Conservation (phyloP, 53 echinoderm and acorn worm genomes). For the Paelopatides confundens region DNA sequence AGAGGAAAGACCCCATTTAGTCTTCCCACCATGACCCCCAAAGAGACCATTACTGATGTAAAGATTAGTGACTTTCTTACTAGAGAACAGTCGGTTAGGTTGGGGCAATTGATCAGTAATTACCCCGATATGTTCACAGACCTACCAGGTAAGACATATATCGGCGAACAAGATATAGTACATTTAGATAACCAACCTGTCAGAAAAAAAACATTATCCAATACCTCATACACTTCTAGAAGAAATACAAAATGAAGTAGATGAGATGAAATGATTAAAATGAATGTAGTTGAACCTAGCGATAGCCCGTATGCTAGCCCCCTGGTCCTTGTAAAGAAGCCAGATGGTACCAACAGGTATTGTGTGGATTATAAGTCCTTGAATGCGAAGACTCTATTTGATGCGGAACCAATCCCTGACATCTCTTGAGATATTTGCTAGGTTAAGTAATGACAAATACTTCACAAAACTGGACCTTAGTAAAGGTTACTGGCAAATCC, state of each 20-base stretch:
- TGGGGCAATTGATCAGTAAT: not conserved
- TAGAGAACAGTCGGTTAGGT: not conserved
- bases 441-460: slow-evolving; percentile 18
- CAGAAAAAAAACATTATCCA: slow-evolving; percentile 3
- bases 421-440: slow-evolving; percentile 43
- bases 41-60: not conserved
- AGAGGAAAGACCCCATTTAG: not conserved
- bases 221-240: not conserved
- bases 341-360: not conserved
- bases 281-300: not conserved
- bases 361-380: slow-evolving; percentile 7
- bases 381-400: slow-evolving; percentile 49
- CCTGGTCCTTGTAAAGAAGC: slow-evolving; percentile 5
- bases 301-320: slow-evolving; percentile 29
- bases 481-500: slow-evolving; percentile 72
- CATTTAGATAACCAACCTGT: not conserved
- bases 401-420: slow-evolving; percentile 57
- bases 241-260: slow-evolving; percentile 12
- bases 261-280: slow-evolving; percentile 43
- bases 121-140: not conserved
- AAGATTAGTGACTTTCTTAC: not conserved
- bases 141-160: not conserved
- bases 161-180: slow-evolving; percentile 10
- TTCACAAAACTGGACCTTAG: slow-evolving; percentile 56
- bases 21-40: not conserved